A percentile compares a stretch with the other conserved stretches of the same genome.
phyloP scores from a whole-genome alignment of 2,888 invertebrate genomes.

The Polyommatus iphigenia region DNA sequence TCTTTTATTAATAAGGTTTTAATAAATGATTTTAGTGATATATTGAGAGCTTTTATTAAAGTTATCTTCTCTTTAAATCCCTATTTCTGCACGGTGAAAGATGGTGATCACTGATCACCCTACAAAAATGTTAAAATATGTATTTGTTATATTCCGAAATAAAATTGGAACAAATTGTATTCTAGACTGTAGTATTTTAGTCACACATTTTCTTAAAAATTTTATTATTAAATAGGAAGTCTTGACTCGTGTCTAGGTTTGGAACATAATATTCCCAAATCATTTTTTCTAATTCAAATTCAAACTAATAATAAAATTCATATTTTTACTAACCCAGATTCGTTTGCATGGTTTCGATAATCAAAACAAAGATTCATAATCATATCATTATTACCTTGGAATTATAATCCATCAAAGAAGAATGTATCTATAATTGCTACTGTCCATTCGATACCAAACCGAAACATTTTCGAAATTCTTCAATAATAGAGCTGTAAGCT shows the following conservation, averaged over 20 bases:
- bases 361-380: background rate
- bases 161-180: background rate
- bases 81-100: background rate
- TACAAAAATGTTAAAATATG: too few species aligned
- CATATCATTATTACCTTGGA: background rate
- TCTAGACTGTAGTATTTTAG: too few species aligned
- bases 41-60: background rate
- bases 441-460: constrained; percentile 1
- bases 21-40: background rate
- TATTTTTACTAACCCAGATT: background rate
- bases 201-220: background rate
- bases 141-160: too few species aligned
- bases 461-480: constrained; percentile 11
- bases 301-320: too few species aligned
- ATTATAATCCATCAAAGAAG: background rate
- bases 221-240: too few species aligned
- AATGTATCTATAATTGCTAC: background rate
- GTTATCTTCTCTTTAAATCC: background rate
- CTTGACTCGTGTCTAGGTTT: background rate
- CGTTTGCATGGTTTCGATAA: too few species aligned
- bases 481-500: background rate
- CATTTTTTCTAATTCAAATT: too few species aligned
- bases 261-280: too few species aligned
- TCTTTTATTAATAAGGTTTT: background rate
- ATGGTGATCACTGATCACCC: background rate